These are phyloP conservation scores for Poicephalus gulielmi DNA, from an alignment of 2,113 vertebrate genomes.

Conservation along the genomic window DNA sequence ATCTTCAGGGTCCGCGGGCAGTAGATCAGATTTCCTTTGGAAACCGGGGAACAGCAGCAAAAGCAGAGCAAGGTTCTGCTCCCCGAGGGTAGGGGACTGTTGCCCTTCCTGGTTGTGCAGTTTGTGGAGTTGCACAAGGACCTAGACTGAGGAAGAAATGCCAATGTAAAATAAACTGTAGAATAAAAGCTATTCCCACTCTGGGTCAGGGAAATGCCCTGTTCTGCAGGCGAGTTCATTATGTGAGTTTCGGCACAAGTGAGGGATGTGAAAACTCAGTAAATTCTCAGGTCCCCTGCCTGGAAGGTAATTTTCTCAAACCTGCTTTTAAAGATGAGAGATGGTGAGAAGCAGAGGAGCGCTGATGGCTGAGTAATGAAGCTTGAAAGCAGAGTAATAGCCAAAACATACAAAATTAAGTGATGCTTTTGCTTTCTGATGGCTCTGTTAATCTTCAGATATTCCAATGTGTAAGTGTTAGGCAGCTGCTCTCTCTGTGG, in stretches of 20 bases:
- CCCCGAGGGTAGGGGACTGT: accelerated
- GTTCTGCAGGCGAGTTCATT: accelerated
- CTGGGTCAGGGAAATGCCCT: not conserved
- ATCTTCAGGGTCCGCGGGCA: not conserved
- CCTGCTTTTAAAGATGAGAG: not conserved
- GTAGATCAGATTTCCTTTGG: accelerated
- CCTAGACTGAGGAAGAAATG: not conserved
- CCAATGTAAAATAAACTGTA: accelerated
- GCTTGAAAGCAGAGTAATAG: not conserved
- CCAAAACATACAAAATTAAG: not conserved
- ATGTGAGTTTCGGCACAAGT: accelerated
- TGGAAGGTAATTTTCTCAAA: not conserved
- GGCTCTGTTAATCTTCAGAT: too few relatives aligned
- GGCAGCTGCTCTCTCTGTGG: accelerated
- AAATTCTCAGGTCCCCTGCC: not conserved
- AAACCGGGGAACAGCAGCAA: accelerated
- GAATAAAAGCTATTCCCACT: not conserved
- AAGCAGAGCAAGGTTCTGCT: not conserved
- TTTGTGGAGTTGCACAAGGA: not conserved
- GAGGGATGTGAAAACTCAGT: not conserved
- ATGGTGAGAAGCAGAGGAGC: not conserved
- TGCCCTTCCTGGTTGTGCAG: not conserved
- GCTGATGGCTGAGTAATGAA: not conserved
- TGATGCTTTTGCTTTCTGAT: not conserved
- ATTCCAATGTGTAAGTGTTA: not conserved